These are phyloP conservation scores for Tyrannus savana DNA, from an alignment of 2,113 vertebrate species.

Conservation along the genomic window DNA sequence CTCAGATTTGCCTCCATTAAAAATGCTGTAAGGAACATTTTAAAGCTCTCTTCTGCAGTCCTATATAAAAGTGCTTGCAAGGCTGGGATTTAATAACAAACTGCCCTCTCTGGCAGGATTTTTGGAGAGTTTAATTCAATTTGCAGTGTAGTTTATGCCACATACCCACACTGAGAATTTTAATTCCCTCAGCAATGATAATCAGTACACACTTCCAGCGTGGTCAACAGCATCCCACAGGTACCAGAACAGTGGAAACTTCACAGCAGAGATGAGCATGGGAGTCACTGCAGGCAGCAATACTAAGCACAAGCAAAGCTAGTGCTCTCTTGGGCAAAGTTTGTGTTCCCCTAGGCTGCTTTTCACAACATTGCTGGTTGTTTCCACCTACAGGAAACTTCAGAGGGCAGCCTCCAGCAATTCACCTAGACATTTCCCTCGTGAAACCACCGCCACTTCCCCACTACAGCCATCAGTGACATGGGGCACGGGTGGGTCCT, in stretches of 20 bases:
- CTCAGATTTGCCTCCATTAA: not conserved
- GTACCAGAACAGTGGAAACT: not conserved
- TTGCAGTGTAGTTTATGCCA: not conserved
- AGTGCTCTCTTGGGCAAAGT: not conserved
- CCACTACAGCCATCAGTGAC: not conserved
- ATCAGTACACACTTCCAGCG: fast-evolving
- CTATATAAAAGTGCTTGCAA: not conserved
- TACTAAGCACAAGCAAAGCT: not conserved
- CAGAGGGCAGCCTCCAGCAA: not conserved
- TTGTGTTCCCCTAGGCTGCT: not conserved
- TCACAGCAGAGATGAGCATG: not conserved
- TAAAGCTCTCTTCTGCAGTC: not conserved
- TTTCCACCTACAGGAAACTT: not conserved
- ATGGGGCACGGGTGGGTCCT: fast-evolving
- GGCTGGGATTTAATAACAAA: conserved; percentile 5
- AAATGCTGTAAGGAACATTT: not conserved
- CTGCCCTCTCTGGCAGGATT: not conserved
- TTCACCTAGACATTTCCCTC: not conserved
- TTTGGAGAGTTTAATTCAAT: conserved; percentile 1
- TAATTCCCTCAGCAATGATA: not conserved
- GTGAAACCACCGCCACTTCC: not conserved
- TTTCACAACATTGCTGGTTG: not conserved
- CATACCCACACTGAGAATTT: not conserved
- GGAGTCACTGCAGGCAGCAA: not conserved
- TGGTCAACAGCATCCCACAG: not conserved